Evolutionary conservation across 2,113 vertebrate species (phyloP).

Genomic region (Malurus alboscapulatus): DNA sequence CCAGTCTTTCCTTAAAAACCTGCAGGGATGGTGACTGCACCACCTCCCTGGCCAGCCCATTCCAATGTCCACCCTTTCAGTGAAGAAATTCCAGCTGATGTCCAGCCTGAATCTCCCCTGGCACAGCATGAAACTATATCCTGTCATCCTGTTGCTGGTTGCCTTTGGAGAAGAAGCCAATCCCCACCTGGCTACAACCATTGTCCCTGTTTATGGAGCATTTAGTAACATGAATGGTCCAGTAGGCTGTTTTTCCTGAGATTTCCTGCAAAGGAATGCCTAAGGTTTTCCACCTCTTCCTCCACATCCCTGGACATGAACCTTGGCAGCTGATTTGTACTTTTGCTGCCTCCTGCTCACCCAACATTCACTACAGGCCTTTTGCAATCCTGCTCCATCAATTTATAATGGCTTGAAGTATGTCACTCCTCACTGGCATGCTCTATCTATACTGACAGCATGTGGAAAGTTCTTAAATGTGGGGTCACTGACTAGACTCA

Average conservation of each 20-base stretch:
- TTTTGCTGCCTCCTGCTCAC: not conserved
- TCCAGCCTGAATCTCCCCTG: not conserved
- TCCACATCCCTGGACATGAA: not conserved
- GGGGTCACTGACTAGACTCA: not conserved
- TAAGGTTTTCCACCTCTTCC: not conserved
- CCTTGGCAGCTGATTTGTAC: not conserved
- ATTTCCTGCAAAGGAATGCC: not conserved
- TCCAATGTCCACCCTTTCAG: not conserved
- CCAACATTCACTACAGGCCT: not conserved
- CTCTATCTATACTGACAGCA: not conserved
- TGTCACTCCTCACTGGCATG: not conserved
- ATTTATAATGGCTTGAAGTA: not conserved
- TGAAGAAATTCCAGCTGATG: not conserved
- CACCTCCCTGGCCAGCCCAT: not conserved
- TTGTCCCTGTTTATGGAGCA: not conserved
- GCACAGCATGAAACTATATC: not conserved
- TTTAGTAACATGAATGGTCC: not conserved
- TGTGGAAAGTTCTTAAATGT: not conserved
- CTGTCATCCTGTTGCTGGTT: not conserved
- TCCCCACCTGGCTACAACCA: not conserved
- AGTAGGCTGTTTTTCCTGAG: not conserved
- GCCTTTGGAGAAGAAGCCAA: not conserved
- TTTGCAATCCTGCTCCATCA: not conserved
- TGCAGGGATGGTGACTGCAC: fast-evolving
- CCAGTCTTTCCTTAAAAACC: not conserved